A percentile compares a stretch with the other conserved stretches of the same genome.
phyloP scores from a whole-genome alignment of 2,113 vertebrate species.

The Cathartes aura region DNA sequence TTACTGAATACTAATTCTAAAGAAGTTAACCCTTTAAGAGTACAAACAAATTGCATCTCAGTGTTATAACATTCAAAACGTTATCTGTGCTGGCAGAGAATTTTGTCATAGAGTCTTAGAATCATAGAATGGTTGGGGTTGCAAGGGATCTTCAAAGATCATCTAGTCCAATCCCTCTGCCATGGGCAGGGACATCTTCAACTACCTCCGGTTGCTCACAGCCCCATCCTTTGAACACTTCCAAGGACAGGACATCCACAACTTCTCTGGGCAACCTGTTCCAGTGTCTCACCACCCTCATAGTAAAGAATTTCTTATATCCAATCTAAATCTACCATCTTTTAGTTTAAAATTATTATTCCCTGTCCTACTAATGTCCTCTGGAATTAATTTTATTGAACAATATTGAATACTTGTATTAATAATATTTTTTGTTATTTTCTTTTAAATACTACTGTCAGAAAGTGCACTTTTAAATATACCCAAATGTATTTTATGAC shows the following conservation, averaged over 20 bases:
- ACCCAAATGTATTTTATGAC: neutral
- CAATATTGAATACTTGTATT: neutral
- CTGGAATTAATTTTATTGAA: neutral
- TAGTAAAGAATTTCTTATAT: neutral
- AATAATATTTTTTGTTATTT: neutral
- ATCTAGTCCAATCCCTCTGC: neutral
- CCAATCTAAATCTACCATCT: neutral
- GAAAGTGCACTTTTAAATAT: neutral
- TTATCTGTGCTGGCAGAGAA: neutral
- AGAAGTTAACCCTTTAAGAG: neutral
- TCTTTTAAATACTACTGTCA: neutral
- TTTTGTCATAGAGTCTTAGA: neutral
- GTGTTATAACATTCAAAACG: neutral
- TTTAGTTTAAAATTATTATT: neutral
- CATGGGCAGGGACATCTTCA: neutral
- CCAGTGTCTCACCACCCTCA: neutral
- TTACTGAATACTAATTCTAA: neutral
- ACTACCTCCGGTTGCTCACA: neutral
- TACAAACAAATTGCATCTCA: neutral
- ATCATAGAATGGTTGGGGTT: neutral
- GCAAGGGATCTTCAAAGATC: neutral
- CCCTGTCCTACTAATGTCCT: neutral
- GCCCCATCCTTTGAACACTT: neutral
- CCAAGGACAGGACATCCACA: rapidly evolving
- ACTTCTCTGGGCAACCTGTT: neutral